Base-by-base conservation (phyloP, 1,140 invertebrate genomes). In the Cotesia chilonis region DNA sequence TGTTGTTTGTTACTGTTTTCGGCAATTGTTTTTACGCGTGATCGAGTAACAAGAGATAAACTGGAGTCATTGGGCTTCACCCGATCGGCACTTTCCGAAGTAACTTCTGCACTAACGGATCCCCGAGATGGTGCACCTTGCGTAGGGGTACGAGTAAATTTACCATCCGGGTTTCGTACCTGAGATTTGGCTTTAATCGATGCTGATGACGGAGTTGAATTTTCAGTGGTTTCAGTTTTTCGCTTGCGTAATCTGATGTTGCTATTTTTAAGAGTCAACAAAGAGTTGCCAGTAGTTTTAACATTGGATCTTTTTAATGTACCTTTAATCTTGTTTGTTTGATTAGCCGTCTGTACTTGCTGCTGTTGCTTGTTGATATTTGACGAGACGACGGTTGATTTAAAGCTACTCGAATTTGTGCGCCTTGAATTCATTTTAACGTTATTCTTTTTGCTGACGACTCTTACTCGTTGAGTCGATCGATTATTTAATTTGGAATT, bases 91-190 rank as follows among this genome's bases (percentile, higher is more conserved):
- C 28, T 59, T 51, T 57, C 38, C 7, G 35, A 28, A 74, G 20
- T 37, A 73, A 47, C 41, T 47, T 54, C 17, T 38, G 61, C 37
- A 65, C 61, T 61, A n/a, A n/a, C 57, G 61, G 72, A 69, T 75
- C 77, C 67, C 66, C 64, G 4, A 38, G 64, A 0, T 66, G 74
- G 55, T 59, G 70, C 55, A 72, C 59, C 38, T 63, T 68, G 61
- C 6, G 10, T 4, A 20, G 75, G 75, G 69, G 80, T 80, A 6
- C 79, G 75, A 2, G 79, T 78, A 20, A 86, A 86, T 20, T 86
- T 85, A 0, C 83, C 84, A 37, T 87, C 85, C 36, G 82, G 79
- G 0, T 78, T 79, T 9, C 85, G 73, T 0, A 84, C 67, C 41
- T 87, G 84, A 0, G 71, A 71, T 57, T 77, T 79, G 0, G 79